Percentiles rank a stretch among this genome's conserved stretches.
phyloP scores from a whole-genome alignment of 35 echinoderm and acorn worm species.

The Ptychodera flava region DNA sequence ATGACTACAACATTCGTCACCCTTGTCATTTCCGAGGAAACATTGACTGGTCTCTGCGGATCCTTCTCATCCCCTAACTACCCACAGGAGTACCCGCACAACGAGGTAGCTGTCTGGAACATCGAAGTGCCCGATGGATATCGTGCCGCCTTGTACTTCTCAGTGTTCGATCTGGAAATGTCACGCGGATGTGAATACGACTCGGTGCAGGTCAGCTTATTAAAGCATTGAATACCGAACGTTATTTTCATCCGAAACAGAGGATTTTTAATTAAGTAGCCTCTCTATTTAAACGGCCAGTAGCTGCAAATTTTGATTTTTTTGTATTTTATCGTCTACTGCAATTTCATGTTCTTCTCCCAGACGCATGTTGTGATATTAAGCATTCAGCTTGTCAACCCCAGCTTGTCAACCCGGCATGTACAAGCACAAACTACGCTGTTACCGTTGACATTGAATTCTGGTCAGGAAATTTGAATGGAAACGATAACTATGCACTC shows the following conservation, averaged over 20 bases:
- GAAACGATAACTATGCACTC: no score
- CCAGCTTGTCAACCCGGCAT: no score
- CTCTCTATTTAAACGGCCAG: not conserved
- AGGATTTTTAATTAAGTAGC: no score
- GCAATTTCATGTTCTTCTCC: not conserved
- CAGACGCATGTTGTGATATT: no score
- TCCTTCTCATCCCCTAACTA: conserved; percentile 7
- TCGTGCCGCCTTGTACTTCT: not conserved
- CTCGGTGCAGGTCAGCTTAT: conserved; percentile 29
- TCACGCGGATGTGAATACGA: conserved; percentile 23
- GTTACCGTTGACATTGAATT: no score
- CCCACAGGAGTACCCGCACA: conserved; percentile 10
- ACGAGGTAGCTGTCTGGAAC: not conserved
- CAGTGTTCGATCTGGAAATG: conserved; percentile 3
- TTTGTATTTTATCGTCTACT: no score
- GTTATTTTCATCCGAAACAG: no score
- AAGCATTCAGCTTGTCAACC: no score
- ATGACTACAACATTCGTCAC: not conserved
- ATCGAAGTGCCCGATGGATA: not conserved
- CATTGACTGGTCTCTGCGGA: not conserved
- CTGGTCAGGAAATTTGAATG: no score
- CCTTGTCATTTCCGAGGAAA: not conserved
- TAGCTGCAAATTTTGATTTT: not conserved
- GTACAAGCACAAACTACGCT: no score
- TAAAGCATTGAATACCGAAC: no score